Evolutionary conservation across 2,888 invertebrate genomes (phyloP), one percentile per base, ranked within the genome.

Genomic region (Acanthosoma haemorrhoidale): DNA sequence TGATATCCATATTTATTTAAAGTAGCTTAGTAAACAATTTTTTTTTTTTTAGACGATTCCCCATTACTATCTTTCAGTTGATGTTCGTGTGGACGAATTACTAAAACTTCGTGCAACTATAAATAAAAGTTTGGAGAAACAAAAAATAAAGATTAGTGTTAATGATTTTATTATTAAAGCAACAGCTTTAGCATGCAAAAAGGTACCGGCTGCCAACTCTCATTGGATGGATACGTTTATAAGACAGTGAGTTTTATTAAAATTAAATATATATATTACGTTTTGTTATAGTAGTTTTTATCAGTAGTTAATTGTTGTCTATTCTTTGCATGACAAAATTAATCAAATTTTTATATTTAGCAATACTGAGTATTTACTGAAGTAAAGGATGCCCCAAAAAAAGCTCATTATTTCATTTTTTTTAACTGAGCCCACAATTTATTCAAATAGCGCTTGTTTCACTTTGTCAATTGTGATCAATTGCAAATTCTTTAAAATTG

Each of bases 101-200:
- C 73, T 95, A 68, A 85, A 86, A 77, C 82, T 95, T 78, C 85
- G 96, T 72, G 85, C 87, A 75, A 84, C 86, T 72, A 85, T 94
- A 73, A 97, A 97, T 78, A 90, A 90, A 69, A 84, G 85, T 77
- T 80, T 92, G 72, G 90, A 89, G 63, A 92, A 92, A 77, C 86
- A 90, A 15, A 87, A 87, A 74, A 81, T 89, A n/a, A 95, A 94
- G 81, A 82, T 98, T 16, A 96, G 96, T 39, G 87, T 98, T 4
- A 98, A 97, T 79, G 98, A 98, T 82, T 95, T 98, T 77, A 88
- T 98, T 67, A 89, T 98, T 67, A 98, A 98, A 81, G 96, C 94
- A 0, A 87, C 92, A 18, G 96, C 96, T 3, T 83, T 90, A 74
- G 93, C 97, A 4, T 92, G 91, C 78, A 87, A 87, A 78, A 89